Conservation (phyloP, 2,113 vertebrate species). For the Nicator chloris region DNA sequence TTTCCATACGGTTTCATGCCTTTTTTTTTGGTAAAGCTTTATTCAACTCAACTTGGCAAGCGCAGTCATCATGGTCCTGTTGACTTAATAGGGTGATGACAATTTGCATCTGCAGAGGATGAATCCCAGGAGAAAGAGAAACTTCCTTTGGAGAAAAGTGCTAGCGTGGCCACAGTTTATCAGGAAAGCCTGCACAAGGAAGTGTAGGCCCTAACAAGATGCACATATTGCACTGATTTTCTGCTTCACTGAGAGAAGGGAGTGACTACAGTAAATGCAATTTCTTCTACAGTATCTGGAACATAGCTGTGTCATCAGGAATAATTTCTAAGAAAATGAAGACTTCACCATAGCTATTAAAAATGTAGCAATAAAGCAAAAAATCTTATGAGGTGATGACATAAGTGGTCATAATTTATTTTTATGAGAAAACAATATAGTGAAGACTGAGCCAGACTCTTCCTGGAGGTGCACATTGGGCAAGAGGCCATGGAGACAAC, state of each 20-base stretch:
- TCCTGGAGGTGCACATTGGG: background rate
- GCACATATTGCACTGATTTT: background rate
- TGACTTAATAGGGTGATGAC: background rate
- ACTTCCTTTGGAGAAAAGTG: background rate
- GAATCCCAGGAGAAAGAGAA: background rate
- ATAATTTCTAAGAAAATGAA: background rate
- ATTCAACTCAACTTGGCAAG: background rate
- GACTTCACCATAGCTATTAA: slow-evolving; percentile 3
- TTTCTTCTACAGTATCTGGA: background rate
- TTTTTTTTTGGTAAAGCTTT: background rate
- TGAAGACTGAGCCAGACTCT: background rate
- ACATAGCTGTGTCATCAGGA: background rate
- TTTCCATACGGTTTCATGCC: background rate
- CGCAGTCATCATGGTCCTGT: background rate
- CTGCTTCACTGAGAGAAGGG: background rate
- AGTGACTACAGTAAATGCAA: background rate
- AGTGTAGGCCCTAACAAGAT: background rate
- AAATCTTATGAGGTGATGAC: slow-evolving; percentile 4
- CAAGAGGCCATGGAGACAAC: background rate
- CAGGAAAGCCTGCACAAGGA: background rate
- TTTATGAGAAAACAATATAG: background rate
- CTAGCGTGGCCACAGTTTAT: background rate
- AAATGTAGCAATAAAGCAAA: background rate
- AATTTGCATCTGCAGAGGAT: background rate
- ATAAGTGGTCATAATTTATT: slow-evolving; percentile 10